Base-by-base conservation (phyloP, 2,113 vertebrate species). In the Triplophysa tibetana region DNA sequence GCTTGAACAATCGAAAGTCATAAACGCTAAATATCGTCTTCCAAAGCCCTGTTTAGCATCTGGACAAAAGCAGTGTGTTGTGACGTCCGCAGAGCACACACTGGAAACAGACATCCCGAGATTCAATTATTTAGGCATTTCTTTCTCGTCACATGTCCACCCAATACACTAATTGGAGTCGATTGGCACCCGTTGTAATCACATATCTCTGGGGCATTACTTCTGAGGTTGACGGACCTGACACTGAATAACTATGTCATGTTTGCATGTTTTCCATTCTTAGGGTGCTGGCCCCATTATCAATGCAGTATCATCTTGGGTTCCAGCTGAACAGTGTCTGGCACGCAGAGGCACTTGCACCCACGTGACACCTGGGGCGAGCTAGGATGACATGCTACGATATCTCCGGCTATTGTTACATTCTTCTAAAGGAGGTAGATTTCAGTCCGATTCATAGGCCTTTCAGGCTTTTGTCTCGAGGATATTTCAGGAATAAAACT, bases 191-290 rank as follows among this genome's bases (percentile, higher is more conserved):
- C 19, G 14, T 68, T 83, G 83, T 87, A 82, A 85, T 85, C 86
- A 83, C 79, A 83, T 80, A 80, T 80, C 68, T 63, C 65, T 23
- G 63, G 58, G 54, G 65, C 50, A 41, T 61, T 43, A 24, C 58
- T 38, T 63, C 56, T 70, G 38, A 66, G 58, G 67, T 52, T 79
- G 63, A 83, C 54, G 52, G 80, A 72, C 65, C 79, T 50, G 26
- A 79, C 13, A 41, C 29, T 63, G 65, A 82, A 82, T 84, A 52
- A 84, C 65, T 78, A 68, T 84, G 82, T 81, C 84, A 82, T 87
- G 84, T 84, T 79, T 82, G 78, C 75, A 74, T 84, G 78, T 82
- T 84, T 84, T 86, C 77, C 75, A 77, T 75, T 81, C 68, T 60
- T 62, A 24, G 54, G 80, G 77, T 82, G 70, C 68, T 84, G 78